Percentiles rank a stretch among this genome's conserved stretches.
Conservation (phyloP, 2,113 vertebrate genomes). For the Bujurquina vittata region DNA sequence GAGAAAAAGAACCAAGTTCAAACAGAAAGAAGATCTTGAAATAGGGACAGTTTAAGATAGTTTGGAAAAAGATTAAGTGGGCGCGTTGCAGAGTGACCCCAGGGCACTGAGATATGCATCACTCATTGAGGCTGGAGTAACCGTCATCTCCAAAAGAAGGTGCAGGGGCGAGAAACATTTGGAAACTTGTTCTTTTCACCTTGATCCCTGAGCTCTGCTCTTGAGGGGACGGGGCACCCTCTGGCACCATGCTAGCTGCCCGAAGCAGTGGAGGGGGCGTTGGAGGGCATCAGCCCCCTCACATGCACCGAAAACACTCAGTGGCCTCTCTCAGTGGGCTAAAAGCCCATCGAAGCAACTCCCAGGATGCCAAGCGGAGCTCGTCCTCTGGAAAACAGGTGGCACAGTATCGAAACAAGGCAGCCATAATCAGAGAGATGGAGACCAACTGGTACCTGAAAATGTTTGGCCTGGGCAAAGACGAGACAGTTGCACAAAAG, state of each 20-base stretch:
- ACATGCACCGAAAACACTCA: slow-evolving; percentile 83
- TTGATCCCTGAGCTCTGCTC: slow-evolving; percentile 42
- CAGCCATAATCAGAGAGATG: slow-evolving; percentile 84
- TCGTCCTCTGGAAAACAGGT: slow-evolving; percentile 70
- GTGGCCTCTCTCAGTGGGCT: slow-evolving; percentile 80
- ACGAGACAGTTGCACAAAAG: slow-evolving; percentile 83
- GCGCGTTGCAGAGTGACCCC: background rate
- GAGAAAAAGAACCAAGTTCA: background rate
- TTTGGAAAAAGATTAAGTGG: background rate
- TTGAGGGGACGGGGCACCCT: slow-evolving; percentile 42
- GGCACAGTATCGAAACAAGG: slow-evolving; percentile 78
- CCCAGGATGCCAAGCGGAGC: slow-evolving; percentile 76
- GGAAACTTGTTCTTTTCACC: slow-evolving; percentile 11
- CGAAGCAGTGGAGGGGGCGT: slow-evolving; percentile 83
- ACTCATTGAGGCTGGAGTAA: slow-evolving; percentile 9
- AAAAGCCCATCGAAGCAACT: slow-evolving; percentile 76
- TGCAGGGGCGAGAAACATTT: background rate
- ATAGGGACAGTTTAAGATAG: background rate
- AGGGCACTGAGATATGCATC: background rate
- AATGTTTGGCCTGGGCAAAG: slow-evolving; percentile 85
- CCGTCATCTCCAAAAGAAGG: background rate
- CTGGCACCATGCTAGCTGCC: slow-evolving; percentile 86
- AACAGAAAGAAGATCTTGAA: background rate
- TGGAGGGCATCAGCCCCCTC: slow-evolving; percentile 75
- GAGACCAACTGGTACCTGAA: slow-evolving; percentile 94